These are phyloP conservation scores for Desoria tigrina DNA, from an alignment of 2,888 invertebrate species.

Conservation along the genomic window DNA sequence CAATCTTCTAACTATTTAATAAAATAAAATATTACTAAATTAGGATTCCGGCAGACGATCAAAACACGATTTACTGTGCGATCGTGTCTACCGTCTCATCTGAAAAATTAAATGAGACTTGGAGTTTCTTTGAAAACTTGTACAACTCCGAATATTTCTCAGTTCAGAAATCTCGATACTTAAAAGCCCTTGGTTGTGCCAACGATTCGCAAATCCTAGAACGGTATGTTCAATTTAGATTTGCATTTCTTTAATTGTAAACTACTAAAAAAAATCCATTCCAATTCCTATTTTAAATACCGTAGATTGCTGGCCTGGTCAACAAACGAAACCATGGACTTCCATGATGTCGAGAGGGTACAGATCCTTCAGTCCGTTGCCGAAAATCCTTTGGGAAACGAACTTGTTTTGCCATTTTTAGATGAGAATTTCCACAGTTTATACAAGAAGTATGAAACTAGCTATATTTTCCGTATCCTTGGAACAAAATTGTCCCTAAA, in stretches of 20 bases:
- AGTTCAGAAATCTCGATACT: slow-evolving; percentile 31
- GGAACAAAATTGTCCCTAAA: neutral
- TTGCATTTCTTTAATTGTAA: neutral
- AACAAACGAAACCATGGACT: slow-evolving; percentile 17
- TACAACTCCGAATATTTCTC: slow-evolving; percentile 36
- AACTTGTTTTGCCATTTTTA: slow-evolving; percentile 27
- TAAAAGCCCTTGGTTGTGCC: slow-evolving; percentile 35
- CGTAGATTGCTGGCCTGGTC: slow-evolving; percentile 32
- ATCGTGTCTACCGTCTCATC: slow-evolving; percentile 15
- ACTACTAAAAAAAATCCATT: no score
- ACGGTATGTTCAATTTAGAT: neutral
- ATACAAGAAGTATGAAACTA: slow-evolving; percentile 42
- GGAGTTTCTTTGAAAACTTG: slow-evolving; percentile 25
- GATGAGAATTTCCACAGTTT: slow-evolving; percentile 30
- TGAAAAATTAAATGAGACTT: neutral
- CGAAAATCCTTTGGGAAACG: slow-evolving; percentile 30
- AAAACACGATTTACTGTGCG: slow-evolving; percentile 28
- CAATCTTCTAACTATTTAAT: no score
- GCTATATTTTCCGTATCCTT: no score
- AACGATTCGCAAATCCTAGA: neutral
- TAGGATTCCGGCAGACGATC: slow-evolving; percentile 28
- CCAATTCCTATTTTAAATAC: neutral
- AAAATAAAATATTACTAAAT: no score
- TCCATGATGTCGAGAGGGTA: slow-evolving; percentile 39
- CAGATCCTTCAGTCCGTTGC: slow-evolving; percentile 28